Conservation (phyloP, 2,888 invertebrate species). For the Drosophila emarginata region DNA sequence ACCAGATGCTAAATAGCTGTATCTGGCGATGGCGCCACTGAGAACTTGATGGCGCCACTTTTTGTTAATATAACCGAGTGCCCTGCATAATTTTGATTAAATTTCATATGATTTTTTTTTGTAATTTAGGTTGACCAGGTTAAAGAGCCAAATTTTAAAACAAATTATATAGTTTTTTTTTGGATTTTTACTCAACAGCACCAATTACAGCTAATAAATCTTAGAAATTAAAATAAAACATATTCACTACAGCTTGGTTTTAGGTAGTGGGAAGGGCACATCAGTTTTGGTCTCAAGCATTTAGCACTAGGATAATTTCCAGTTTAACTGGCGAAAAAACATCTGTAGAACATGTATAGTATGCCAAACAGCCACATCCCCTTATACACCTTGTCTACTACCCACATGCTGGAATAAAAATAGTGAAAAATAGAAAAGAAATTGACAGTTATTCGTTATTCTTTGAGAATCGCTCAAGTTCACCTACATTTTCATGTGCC, state of each 20-base stretch:
- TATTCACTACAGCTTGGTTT: conserved; percentile 45
- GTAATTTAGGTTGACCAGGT: neutral
- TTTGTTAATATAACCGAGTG: neutral
- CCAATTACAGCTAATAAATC: conserved; percentile 49
- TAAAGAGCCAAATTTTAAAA: conserved; percentile 20
- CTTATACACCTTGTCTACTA: conserved; percentile 89
- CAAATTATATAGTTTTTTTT: conserved; percentile 12
- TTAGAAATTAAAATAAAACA: conserved; percentile 37
- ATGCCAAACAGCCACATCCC: conserved; percentile 86
- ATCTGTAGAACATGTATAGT: conserved; percentile 82
- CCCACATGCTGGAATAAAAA: conserved; percentile 90
- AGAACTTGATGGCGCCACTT: neutral
- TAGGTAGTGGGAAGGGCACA: conserved; percentile 29
- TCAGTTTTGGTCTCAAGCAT: conserved; percentile 65
- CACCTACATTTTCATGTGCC: conserved; percentile 91
- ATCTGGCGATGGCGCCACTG: neutral
- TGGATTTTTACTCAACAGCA: conserved; percentile 52
- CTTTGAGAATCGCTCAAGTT: neutral
- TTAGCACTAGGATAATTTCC: conserved; percentile 53
- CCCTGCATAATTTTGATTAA: neutral
- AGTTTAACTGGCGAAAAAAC: conserved; percentile 64
- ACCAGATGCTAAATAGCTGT: neutral
- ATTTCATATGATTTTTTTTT: neutral
- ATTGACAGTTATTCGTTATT: neutral
- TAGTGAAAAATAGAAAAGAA: neutral